These are phyloP conservation scores for Trinectes maculatus DNA, from an alignment of 2,113 vertebrate genomes.

Conservation along the genomic window DNA sequence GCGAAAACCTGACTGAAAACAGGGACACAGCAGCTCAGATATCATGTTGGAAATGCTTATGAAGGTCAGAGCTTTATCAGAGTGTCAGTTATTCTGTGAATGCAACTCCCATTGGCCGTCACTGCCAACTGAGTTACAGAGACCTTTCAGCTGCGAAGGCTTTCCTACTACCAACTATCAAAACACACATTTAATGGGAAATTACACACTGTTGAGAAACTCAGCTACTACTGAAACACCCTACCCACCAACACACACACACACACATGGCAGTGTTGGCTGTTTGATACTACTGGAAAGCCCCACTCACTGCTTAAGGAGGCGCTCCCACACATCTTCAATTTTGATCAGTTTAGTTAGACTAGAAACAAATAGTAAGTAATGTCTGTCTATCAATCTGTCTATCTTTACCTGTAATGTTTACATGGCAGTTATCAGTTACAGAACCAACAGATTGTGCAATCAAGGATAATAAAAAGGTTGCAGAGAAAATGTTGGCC, in stretches of 20 bases:
- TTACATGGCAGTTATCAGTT: no score
- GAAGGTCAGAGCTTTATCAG: conserved; percentile 6
- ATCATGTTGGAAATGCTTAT: background rate
- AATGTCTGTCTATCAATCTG: no score
- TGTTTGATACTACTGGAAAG: no score
- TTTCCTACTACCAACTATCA: background rate
- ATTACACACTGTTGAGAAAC: conserved; percentile 1
- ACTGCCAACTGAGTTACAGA: conserved; percentile 19
- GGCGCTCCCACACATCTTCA: no score
- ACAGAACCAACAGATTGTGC: no score
- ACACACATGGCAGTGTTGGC: background rate
- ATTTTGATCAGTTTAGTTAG: no score
- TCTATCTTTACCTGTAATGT: no score
- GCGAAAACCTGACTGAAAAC: background rate
- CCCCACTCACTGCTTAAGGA: no score
- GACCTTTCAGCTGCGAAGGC: conserved; percentile 17
- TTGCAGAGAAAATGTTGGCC: no score
- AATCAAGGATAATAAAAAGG: no score
- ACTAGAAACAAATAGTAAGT: no score
- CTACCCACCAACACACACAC: background rate
- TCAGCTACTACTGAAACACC: background rate
- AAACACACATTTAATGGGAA: no score
- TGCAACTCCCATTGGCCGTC: background rate
- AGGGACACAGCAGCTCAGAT: background rate
- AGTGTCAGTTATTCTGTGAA: conserved; percentile 15